These are phyloP conservation scores for Macroglossus sobrinus DNA, from an alignment of 2,113 vertebrate genomes.

Conservation along the genomic window DNA sequence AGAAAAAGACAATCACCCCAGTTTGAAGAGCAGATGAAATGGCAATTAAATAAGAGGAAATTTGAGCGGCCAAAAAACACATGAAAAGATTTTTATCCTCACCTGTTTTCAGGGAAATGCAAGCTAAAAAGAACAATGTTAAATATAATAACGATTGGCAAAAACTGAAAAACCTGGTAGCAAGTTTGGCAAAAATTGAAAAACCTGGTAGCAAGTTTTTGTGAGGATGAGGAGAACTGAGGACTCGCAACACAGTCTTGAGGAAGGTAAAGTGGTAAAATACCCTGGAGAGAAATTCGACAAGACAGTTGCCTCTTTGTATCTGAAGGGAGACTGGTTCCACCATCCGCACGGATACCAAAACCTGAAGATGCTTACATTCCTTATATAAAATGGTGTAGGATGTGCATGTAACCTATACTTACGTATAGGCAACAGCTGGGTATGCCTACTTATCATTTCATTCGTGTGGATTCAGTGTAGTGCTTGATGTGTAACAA, in stretches of 20 bases:
- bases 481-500: background rate
- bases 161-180: background rate
- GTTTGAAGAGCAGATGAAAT: background rate
- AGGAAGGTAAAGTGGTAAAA: background rate
- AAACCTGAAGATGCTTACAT: background rate
- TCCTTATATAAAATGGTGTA: background rate
- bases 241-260: background rate
- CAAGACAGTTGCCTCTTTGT: background rate
- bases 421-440: background rate
- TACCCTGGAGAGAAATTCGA: background rate
- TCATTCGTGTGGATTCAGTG: background rate
- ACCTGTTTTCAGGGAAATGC: background rate
- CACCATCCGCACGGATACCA: no score
- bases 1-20: background rate
- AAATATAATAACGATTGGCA: background rate
- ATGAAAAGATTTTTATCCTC: background rate
- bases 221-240: background rate
- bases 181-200: background rate
- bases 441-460: background rate
- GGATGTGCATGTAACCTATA: no score
- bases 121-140: background rate
- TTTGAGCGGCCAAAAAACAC: background rate
- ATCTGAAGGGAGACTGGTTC: background rate
- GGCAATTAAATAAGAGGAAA: background rate
- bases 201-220: background rate